Base-by-base conservation (phyloP, 1,140 invertebrate genomes). In the Pseudomyrmex cubaensis region DNA sequence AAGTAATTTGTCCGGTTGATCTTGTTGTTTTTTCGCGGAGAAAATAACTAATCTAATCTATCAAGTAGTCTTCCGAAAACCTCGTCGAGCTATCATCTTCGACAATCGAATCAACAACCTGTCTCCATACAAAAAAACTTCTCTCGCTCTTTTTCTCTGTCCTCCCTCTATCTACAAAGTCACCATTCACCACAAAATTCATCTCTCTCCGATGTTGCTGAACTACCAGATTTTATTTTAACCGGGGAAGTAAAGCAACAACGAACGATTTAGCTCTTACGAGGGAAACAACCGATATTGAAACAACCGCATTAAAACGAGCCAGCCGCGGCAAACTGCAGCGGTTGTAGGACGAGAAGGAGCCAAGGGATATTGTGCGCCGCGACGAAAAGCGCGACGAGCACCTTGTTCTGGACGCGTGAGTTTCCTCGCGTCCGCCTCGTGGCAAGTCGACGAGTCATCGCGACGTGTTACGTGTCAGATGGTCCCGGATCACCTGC, bases 391-490 rank as follows among this genome's bases (percentile, higher is more conserved):
- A 69, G 50, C 25, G 69, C 46, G 22, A 48, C 22, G 54, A 72
- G 69, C 85, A 87, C 86, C 85, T 80, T 56, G 56, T 64, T 35
- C 54, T 75, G 70, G 56, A 70, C 77, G 83, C 82, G 85, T 35
- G 76, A 77, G 72, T 76, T 35, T 35, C 0, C 64, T 63, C 57
- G 88, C 88, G 86, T 86, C 78, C 74, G 89, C 87, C 91, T 88
- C 88, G 87, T 92, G 90, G 87, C 87, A 83, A 70, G 73, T 56
- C 87, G 88, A 77, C 85, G 84, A 86, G 89, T 88, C 91, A 90
- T 89, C 86, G 87, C 89, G 73, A 87, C n/a, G 64, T 62, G 72
- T 64, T 57, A 25, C 64, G 78, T 12, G 54, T 59, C 72, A 63
- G 85, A 72, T 84, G 74, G 77, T 61, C 56, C 54, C 85, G 82